These are phyloP conservation scores for Halyomorpha halys DNA, from an alignment of 1,140 invertebrate genomes.

Conservation along the genomic window DNA sequence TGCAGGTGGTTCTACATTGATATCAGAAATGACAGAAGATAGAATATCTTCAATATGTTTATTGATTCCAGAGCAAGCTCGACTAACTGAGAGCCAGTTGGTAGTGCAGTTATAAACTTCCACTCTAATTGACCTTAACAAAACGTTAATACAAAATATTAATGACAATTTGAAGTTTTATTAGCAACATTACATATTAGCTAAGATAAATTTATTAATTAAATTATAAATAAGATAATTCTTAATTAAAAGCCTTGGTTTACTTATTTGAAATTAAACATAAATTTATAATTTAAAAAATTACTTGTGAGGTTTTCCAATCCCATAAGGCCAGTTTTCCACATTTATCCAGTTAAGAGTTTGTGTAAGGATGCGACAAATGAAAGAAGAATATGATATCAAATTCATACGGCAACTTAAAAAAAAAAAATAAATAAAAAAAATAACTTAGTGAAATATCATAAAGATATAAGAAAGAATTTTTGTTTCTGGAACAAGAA, in stretches of 20 bases:
- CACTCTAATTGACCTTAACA: not conserved
- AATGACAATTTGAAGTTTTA: too few species aligned
- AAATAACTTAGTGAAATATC: not conserved
- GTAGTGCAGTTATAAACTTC: not conserved
- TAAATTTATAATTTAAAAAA: not conserved
- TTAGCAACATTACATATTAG: too few species aligned
- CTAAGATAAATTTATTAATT: too few species aligned
- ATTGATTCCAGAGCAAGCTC: not conserved
- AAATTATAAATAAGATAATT: too few species aligned
- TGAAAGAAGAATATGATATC: not conserved
- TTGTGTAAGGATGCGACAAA: conserved; percentile 1
- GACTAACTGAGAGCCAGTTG: not conserved
- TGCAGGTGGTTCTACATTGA: not conserved
- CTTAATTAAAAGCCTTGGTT: too few species aligned
- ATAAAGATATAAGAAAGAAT: not conserved
- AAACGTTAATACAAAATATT: too few species aligned
- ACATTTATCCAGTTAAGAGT: not conserved
- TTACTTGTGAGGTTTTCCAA: not conserved
- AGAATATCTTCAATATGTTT: conserved; percentile 2
- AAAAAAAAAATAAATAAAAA: not conserved
- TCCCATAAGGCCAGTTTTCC: conserved; percentile 5
- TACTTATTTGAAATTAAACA: not conserved
- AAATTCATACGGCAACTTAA: conserved; percentile 7
- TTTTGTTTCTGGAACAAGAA: too few species aligned
- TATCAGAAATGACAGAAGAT: not conserved